Percentiles rank a stretch among this genome's conserved stretches.
These are phyloP conservation scores for Trichogramma evanescens DNA, from an alignment of 2,888 invertebrate genomes.

Conservation along the genomic window DNA sequence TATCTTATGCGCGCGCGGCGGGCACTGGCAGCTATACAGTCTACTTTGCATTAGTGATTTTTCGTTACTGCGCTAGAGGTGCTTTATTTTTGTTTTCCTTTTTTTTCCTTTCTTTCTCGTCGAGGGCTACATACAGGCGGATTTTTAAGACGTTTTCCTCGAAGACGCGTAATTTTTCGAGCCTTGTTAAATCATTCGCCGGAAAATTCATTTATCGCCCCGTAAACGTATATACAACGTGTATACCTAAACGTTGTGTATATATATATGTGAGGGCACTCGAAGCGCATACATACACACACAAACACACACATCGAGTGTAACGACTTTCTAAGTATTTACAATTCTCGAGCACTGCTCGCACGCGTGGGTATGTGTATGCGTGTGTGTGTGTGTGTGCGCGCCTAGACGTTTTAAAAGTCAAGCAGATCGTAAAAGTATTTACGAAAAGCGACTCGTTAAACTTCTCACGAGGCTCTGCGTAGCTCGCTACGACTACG, in stretches of 20 bases:
- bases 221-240: too few relatives aligned
- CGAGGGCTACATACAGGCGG: background rate
- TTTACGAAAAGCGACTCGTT: too few relatives aligned
- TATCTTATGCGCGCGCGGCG: background rate
- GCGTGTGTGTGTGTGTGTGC: too few relatives aligned
- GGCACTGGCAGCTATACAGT: background rate
- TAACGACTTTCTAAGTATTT: too few relatives aligned
- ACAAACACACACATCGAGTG: background rate
- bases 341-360: background rate
- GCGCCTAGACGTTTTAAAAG: background rate
- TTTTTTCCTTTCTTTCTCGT: background rate
- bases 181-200: too few relatives aligned
- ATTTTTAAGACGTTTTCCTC: too few relatives aligned
- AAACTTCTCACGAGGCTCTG: too few relatives aligned
- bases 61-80: background rate
- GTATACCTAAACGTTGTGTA: too few relatives aligned
- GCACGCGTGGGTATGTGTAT: background rate
- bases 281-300: background rate
- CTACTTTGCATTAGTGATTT: constrained; percentile 15
- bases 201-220: too few relatives aligned
- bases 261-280: background rate
- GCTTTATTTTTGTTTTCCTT: background rate
- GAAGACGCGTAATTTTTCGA: too few relatives aligned
- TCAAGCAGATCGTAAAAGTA: too few relatives aligned
- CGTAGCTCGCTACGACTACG: background rate